These are phyloP conservation scores for Prolemur simus DNA, from an alignment of 2,113 vertebrate species.

Conservation along the genomic window DNA sequence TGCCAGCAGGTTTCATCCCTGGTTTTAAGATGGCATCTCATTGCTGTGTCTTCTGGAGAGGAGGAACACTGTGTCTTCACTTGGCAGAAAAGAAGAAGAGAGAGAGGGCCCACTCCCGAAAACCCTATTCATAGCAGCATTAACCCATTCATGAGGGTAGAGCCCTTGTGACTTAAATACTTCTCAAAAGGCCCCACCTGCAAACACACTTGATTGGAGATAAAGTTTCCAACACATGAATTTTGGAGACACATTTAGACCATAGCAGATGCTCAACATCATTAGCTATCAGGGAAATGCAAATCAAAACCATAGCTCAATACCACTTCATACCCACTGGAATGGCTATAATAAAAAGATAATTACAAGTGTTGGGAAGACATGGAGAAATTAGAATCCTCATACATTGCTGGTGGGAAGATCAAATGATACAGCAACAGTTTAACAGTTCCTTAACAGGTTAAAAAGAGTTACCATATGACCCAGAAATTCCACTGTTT, in stretches of 20 bases:
- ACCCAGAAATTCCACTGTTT: background rate
- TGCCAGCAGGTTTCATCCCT: background rate
- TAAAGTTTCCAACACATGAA: background rate
- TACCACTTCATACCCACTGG: background rate
- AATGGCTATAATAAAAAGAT: background rate
- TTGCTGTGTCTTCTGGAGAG: background rate
- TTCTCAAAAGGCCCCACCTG: background rate
- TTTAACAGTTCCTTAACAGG: background rate
- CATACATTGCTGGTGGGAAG: background rate
- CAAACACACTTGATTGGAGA: background rate
- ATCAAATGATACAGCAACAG: background rate
- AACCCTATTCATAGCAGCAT: background rate
- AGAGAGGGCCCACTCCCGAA: background rate
- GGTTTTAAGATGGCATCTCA: background rate
- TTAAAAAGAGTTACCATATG: background rate
- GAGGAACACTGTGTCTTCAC: background rate
- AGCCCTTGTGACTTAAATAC: background rate
- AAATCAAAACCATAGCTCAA: background rate
- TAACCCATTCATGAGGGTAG: background rate
- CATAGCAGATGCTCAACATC: background rate
- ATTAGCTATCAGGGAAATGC: background rate
- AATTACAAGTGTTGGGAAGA: background rate
- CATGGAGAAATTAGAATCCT: background rate
- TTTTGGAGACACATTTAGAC: background rate
- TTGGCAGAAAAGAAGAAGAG: background rate